Base-by-base conservation (phyloP, 2,888 invertebrate genomes). In the Gnatocerus cornutus region DNA sequence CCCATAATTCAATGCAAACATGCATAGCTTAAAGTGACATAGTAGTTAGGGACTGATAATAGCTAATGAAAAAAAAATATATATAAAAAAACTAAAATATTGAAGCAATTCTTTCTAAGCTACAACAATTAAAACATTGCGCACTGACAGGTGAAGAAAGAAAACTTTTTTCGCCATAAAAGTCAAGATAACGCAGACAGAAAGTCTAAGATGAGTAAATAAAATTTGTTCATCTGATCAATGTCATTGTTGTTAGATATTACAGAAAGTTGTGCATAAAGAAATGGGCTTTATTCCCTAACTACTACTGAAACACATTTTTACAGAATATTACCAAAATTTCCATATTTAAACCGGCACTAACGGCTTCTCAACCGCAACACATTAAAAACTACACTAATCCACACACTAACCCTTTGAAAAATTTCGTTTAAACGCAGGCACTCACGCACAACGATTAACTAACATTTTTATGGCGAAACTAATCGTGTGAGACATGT, bases 401-500 rank as follows among this genome's bases (percentile, higher is more conserved):
- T 14, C 33, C 37, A 30, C 14, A 12, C 13, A n/a, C 5, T 41
- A 56, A 21, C 39, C 14, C 2, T 21, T 21, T 43, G 27, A 41
- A 33, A 33, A 33, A 9, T 33, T 33, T 3, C 37, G 14, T n/a
- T 10, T 29, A 56, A 16, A 55, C 12, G 30, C 16, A 55, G 10
- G 53, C 53, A 43, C 56, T 41, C 56, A 56, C 41, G 27, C 56
- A 56, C 43, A 56, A 21, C 41, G 13, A 43, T 56, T 56, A 56
- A 56, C 37, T 27, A 56, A 59, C 27, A 59, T 43, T 29, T 59
- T 30, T 13, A 30, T 46, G 46, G 3, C 29, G 46, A 59, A 59
- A 59, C 46, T 59, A 46, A 29, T 14, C 29, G 5, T 55, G 62
- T 53, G 48, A 48, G 58, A 68, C 62, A 63, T 58, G 62, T 13